These are phyloP conservation scores for Pecten maximus DNA, from an alignment of 2,888 invertebrate species.

Conservation along the genomic window DNA sequence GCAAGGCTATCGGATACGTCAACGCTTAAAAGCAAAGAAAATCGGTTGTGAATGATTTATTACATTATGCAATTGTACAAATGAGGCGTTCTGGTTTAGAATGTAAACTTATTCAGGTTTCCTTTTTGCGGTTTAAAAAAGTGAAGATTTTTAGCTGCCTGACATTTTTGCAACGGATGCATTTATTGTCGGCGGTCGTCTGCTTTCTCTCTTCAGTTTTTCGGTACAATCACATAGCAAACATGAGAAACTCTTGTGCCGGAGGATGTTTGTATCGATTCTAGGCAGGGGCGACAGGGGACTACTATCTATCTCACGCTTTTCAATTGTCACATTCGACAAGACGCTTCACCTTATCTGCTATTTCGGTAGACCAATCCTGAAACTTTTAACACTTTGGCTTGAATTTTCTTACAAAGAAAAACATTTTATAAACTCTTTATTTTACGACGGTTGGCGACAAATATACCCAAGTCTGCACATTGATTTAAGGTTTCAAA, in stretches of 20 bases:
- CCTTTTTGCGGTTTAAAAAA: background rate
- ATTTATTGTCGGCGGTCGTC: conserved; percentile 25
- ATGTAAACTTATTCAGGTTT: background rate
- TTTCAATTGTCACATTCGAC: conserved; percentile 29
- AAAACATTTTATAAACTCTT: background rate
- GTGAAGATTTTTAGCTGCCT: background rate
- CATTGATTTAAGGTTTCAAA: conserved; percentile 35
- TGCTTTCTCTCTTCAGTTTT: background rate
- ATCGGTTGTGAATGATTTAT: background rate
- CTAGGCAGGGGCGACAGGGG: background rate
- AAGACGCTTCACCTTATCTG: conserved; percentile 25
- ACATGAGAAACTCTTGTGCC: background rate
- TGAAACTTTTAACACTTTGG: background rate
- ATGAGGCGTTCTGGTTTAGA: background rate
- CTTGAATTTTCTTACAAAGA: conserved; percentile 8
- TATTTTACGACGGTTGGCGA: conserved; percentile 29
- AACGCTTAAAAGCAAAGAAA: background rate
- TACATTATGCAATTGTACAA: background rate
- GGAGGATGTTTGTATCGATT: conserved; percentile 16
- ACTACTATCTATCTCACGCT: conserved; percentile 24
- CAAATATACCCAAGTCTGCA: conserved; percentile 10
- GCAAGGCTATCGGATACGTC: background rate
- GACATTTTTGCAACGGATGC: background rate
- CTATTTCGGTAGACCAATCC: conserved; percentile 13
- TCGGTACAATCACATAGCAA: background rate